phyloP scores from a whole-genome alignment of 2,888 invertebrate genomes.

The Callyntrura sp. region DNA sequence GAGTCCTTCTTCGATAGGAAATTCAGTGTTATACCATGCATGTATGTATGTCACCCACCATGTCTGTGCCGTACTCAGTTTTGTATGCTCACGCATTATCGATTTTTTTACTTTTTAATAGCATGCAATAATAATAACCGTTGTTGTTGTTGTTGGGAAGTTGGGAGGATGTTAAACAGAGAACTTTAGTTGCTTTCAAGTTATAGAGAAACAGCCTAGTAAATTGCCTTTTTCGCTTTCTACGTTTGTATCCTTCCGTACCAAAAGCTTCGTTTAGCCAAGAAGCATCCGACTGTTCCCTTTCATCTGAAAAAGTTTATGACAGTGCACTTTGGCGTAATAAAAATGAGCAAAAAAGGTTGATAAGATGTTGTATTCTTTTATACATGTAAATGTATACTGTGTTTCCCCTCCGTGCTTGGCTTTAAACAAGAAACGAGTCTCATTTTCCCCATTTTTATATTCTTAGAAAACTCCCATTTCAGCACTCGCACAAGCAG shows the following conservation, averaged over 20 bases:
- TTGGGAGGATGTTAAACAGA: constrained; percentile 30
- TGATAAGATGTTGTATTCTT: constrained; percentile 26
- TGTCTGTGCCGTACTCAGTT: too few species aligned
- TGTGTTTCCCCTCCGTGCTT: background rate
- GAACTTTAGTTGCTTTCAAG: too few species aligned
- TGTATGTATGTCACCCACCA: too few species aligned
- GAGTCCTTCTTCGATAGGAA: background rate
- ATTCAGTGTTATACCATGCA: too few species aligned
- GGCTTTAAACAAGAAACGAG: background rate
- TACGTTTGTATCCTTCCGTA: background rate
- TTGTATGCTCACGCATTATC: constrained; percentile 41
- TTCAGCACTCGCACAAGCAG: too few species aligned
- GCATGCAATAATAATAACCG: constrained; percentile 13
- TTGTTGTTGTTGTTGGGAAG: constrained; percentile 21
- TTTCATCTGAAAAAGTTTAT: constrained; percentile 48
- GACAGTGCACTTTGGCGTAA: constrained; percentile 64
- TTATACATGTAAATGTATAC: too few species aligned
- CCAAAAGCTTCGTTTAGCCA: background rate
- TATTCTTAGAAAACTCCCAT: too few species aligned
- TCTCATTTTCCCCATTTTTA: constrained; percentile 11
- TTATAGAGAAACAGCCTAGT: constrained; percentile 13
- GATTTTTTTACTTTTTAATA: constrained; percentile 37
- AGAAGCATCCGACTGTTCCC: background rate
- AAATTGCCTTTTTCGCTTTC: constrained; percentile 48
- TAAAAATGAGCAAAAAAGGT: constrained; percentile 54